Evolutionary conservation across 2,888 invertebrate species (phyloP), one percentile per base, ranked within the genome.

Genomic region (Mantis religiosa): DNA sequence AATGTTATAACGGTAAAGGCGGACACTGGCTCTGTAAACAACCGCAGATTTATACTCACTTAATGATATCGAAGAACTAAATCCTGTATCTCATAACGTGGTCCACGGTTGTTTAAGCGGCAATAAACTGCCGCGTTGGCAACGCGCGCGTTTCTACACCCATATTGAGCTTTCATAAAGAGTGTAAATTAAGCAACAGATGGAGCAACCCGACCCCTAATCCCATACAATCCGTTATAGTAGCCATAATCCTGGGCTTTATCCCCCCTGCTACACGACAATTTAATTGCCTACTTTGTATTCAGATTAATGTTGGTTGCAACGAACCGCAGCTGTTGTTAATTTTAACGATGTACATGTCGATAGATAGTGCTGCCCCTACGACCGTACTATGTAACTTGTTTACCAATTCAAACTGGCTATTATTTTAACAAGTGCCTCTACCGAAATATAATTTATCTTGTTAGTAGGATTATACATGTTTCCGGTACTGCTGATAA

Each of bases 301-400:
- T 87, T 82, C 82, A 87, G 27, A 87, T 87, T 82, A 87, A 87
- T 87, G 82, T 34, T n/a, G 87, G 28, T 86, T 86, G 81, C 30
- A 81, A 86, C 81, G 81, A 86, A 28, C 82, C 87, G 34, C 28
- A 87, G 27, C 41, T 87, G 87, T 30, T 82, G 87, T 87, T 82
- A 28, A 87, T 34, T 87, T 87, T 82, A 87, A 87, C 41, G 87
- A 27, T 71, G 20, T 71, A 14, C 54, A 71, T 71, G 54, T 25
- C 54, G 15, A 71, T 71, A 71, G 54, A 71, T 71, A 71, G 54
- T 71, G 54, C 20, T 71, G 54, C 54, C 54, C 54, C 41, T 34
- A 41, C 41, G 41, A 41, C 41, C 41, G 41, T 12, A 41, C 41
- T 20, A 71, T 25, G 54, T 14, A 71, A 71, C 54, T 71, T 71